phyloP scores from a whole-genome alignment of 2,113 vertebrate species.

The Archilochus colubris region DNA sequence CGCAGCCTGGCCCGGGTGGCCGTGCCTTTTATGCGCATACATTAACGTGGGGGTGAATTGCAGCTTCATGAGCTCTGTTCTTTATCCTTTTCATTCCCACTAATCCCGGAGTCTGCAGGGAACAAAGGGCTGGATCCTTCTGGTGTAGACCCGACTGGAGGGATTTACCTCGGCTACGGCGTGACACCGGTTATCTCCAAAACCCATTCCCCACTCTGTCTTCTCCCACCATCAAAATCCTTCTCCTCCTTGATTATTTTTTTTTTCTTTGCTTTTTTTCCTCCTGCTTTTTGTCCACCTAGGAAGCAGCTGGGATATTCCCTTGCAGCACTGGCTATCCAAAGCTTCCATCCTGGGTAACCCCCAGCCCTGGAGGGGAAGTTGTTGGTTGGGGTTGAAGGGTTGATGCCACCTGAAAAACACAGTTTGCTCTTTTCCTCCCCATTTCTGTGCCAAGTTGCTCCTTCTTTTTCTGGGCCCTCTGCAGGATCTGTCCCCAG shows the following conservation, averaged over 20 bases:
- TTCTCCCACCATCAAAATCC: conserved; percentile 9
- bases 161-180: background rate
- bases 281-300: background rate
- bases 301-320: background rate
- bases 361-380: fast-evolving
- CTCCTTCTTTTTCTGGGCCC: background rate
- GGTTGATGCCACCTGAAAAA: background rate
- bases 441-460: background rate
- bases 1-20: conserved; percentile 56
- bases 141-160: background rate
- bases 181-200: conserved; percentile 38
- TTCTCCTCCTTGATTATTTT: background rate
- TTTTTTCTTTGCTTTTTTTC: background rate
- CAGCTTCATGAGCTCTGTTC: conserved; percentile 63
- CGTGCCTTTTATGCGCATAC: conserved; percentile 69
- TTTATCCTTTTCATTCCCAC: conserved; percentile 62
- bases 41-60: conserved; percentile 62
- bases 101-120: conserved; percentile 45
- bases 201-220: background rate
- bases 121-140: conserved; percentile 59
- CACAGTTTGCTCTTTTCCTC: background rate
- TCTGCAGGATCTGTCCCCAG: background rate
- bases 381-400: background rate
- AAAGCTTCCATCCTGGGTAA: background rate
- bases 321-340: background rate